Percentiles rank a stretch among this genome's conserved stretches.
Conservation (phyloP, 2,888 invertebrate species). For the Holacanthella duospinosa region DNA sequence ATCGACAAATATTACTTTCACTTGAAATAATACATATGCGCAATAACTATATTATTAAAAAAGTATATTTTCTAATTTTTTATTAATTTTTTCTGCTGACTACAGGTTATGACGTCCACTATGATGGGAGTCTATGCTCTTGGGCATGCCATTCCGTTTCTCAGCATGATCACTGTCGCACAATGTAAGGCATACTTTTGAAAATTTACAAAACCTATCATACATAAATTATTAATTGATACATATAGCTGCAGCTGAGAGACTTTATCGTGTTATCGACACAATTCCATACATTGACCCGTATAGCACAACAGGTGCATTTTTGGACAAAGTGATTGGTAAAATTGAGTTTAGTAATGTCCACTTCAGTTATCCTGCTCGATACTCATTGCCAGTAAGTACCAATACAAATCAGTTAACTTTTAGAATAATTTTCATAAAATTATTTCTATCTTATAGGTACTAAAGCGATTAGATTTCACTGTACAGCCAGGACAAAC, state of each 20-base stretch:
- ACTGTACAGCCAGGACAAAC: neutral
- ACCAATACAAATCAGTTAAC: too few relatives aligned
- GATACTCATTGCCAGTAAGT: neutral
- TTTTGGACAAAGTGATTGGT: neutral
- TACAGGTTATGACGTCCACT: neutral
- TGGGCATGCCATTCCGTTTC: neutral
- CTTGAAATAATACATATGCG: too few relatives aligned
- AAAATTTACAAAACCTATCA: neutral
- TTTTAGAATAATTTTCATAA: too few relatives aligned
- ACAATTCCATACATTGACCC: neutral
- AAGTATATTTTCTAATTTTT: too few relatives aligned
- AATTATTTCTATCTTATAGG: too few relatives aligned
- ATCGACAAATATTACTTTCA: too few relatives aligned
- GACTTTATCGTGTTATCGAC: neutral
- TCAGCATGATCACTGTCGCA: neutral
- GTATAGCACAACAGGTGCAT: neutral
- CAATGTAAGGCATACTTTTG: neutral
- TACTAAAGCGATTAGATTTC: neutral
- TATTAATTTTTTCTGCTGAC: too few relatives aligned
- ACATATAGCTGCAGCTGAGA: neutral
- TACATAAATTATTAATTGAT: neutral
- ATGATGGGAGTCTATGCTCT: neutral
- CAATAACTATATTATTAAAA: too few relatives aligned
- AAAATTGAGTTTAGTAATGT: neutral
- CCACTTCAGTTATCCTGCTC: neutral